Evolutionary conservation across 2,113 vertebrate species (phyloP).

Genomic region (Echinops telfairi): DNA sequence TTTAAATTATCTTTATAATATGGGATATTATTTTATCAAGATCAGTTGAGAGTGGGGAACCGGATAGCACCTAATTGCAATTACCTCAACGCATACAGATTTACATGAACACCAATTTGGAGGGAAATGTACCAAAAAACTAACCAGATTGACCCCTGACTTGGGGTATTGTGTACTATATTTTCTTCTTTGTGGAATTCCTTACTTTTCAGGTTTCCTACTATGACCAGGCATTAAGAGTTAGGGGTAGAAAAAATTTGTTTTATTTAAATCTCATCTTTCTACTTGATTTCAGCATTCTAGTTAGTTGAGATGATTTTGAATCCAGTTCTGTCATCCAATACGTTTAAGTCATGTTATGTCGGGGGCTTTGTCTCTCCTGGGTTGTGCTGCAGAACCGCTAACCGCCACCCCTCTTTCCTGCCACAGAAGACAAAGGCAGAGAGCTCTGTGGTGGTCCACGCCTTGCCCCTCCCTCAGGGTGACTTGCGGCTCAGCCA

Average conservation of each 20-base stretch:
- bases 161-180: no score
- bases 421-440: background rate
- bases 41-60: background rate
- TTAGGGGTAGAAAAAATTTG: no score
- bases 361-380: background rate
- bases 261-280: background rate
- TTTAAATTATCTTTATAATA: conserved; percentile 23
- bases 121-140: background rate
- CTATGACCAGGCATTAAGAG: background rate
- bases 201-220: conserved; percentile 11
- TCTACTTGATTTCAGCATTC: background rate
- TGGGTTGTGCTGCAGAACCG: background rate
- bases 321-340: conserved; percentile 1
- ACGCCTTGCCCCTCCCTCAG: background rate
- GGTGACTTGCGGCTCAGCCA: no score
- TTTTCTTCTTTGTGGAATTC: background rate
- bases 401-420: background rate
- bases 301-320: background rate
- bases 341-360: background rate
- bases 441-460: background rate
- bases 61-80: background rate
- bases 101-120: conserved; percentile 9
- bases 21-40: background rate
- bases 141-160: background rate
- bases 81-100: background rate